Evolutionary conservation across 2,888 invertebrate species (phyloP).

Genomic region (Aspidapion aeneum): DNA sequence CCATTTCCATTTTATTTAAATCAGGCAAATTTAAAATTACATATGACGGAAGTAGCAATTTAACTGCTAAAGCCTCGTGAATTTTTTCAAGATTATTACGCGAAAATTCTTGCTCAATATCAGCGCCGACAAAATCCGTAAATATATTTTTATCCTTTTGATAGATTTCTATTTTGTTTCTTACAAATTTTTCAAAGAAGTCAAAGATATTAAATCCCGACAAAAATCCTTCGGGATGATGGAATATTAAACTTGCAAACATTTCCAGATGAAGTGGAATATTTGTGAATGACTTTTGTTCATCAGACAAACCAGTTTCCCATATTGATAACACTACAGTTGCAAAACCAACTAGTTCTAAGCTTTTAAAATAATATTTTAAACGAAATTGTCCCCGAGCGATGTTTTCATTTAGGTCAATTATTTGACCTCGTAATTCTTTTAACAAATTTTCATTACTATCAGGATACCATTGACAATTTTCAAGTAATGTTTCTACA

Average conservation of each 20-base stretch:
- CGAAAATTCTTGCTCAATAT: background rate
- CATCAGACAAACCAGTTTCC: background rate
- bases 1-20: background rate
- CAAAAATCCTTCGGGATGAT: background rate
- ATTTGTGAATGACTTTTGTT: background rate
- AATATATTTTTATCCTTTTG: background rate
- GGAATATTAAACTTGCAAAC: background rate
- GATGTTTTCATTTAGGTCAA: background rate
- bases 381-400: background rate
- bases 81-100: background rate
- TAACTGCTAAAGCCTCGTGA: background rate
- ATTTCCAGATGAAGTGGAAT: constrained; percentile 1
- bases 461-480: background rate
- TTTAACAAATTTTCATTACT: background rate
- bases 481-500: background rate
- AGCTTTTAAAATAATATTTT: background rate
- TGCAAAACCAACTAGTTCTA: background rate
- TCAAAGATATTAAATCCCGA: background rate
- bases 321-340: background rate
- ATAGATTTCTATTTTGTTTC: background rate
- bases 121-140: background rate
- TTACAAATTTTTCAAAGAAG: background rate
- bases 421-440: background rate
- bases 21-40: background rate
- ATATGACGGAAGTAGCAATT: background rate